These are phyloP conservation scores for Pseudachorutes palmiensis DNA, from an alignment of 1,140 invertebrate genomes.

Conservation along the genomic window DNA sequence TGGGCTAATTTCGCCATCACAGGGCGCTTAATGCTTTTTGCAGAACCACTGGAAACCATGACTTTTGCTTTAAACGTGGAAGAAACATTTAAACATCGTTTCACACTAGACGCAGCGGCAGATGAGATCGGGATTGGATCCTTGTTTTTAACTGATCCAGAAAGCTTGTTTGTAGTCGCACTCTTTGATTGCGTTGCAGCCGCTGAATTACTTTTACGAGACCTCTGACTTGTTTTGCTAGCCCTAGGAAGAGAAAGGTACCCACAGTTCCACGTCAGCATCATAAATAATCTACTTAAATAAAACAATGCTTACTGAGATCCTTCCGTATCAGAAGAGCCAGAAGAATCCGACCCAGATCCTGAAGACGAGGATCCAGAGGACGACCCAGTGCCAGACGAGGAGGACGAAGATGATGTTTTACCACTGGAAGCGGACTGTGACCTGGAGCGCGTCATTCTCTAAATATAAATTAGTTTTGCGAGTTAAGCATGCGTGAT, in stretches of 20 bases:
- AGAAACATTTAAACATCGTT: conserved; percentile 16
- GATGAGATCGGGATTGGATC: conserved; percentile 19
- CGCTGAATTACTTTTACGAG: conserved; percentile 18
- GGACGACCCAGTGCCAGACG: conserved; percentile 1
- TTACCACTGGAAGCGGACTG: conserved; percentile 4
- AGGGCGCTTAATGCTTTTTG: background rate
- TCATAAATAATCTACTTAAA: background rate
- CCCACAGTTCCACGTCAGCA: background rate
- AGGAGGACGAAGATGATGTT: conserved; percentile 5
- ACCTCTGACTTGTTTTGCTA: conserved; percentile 22
- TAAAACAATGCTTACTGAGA: conserved; percentile 1
- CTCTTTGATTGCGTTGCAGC: conserved; percentile 11
- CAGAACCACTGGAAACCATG: background rate
- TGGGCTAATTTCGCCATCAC: background rate
- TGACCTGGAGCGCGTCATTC: background rate
- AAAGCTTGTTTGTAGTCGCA: conserved; percentile 16
- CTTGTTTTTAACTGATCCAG: conserved; percentile 28
- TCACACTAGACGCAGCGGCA: conserved; percentile 7
- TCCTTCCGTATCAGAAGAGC: conserved; percentile 6
- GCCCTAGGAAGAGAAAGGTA: conserved; percentile 5
- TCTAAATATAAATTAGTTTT: too few relatives aligned
- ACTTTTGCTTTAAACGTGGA: conserved; percentile 6
- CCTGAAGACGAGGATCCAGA: conserved; percentile 1
- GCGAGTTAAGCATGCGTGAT: too few relatives aligned
- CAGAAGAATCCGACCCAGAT: background rate